phyloP scores from a whole-genome alignment of 92 coral and sea anemone species.

The Zoanthus gigantus region DNA sequence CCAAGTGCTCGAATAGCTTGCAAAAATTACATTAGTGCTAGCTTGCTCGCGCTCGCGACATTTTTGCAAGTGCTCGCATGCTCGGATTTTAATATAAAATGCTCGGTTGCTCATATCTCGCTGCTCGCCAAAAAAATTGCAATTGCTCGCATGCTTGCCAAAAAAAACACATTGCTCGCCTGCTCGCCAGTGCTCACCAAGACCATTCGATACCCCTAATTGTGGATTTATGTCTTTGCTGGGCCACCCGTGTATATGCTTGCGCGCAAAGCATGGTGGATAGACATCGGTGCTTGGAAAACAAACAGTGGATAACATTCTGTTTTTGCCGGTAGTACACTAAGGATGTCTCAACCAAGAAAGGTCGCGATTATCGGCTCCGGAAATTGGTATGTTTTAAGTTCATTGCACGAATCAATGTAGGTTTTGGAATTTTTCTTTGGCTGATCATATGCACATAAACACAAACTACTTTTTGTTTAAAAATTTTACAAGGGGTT shows the following conservation, averaged over 20 bases:
- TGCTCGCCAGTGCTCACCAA: too few species aligned
- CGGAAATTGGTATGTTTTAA: constrained; percentile 89
- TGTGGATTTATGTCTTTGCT: neutral
- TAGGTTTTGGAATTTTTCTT: neutral
- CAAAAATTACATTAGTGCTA: too few species aligned
- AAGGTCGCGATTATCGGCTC: constrained; percentile 93
- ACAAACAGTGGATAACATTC: neutral
- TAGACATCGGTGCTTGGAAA: neutral
- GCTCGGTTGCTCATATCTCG: too few species aligned
- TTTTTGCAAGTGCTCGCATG: too few species aligned
- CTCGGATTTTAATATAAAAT: too few species aligned
- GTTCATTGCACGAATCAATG: neutral
- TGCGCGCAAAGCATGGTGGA: constrained; percentile 14
- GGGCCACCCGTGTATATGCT: neutral
- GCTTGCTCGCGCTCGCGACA: too few species aligned
- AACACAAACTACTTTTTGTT: neutral
- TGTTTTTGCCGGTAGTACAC: neutral
- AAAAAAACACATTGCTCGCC: too few species aligned
- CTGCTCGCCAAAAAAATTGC: too few species aligned
- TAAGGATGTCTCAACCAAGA: constrained; percentile 56
- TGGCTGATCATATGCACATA: neutral
- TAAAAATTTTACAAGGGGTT: constrained; percentile 77
- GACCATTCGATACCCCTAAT: too few species aligned
- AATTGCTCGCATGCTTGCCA: too few species aligned
- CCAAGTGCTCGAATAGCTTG: too few species aligned